Base-by-base conservation (phyloP, 35 echinoderm and acorn worm genomes). In the Heliocidaris tuberculata region DNA sequence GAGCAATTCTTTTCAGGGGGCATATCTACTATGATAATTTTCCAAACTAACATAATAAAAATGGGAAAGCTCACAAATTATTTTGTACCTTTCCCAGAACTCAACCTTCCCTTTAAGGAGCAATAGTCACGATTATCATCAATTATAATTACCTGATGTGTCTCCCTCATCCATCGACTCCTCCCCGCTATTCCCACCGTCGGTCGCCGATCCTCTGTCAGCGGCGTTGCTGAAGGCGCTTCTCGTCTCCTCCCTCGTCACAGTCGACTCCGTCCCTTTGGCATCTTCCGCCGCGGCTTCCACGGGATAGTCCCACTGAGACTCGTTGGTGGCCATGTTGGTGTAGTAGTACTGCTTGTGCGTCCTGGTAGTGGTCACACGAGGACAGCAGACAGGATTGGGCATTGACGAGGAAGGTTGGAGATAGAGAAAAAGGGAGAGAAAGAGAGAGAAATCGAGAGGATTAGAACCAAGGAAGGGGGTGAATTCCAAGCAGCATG, bases 261-360 rank as follows among this genome's bases (percentile, higher is more conserved):
- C 65, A 56, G 31, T 50, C 30, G 31, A 32, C 13, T 10, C 94
- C 95, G 16, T 92, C 49, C 31, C 52, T 94, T 92, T 88, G 93
- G 88, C 95, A 94, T 93, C 31, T 93, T 60, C 32, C 60, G 61
- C 29, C 31, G 94, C 94, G 27, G 96, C 97, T 31, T 99, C 96
- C 2, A 95, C 12, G 4, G 98, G 98, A 49, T 95, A 99, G 31
- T 99, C 98, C 98, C 98, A 99, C 92, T 99, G 98, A 7, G 98
- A 99, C 88, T 94, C 95, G 2, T 97, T 97, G 10, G 98, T 97
- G 2, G 88, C 35, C 31, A 93, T 96, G 94, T 96, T 95, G 94
- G 95, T 97, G 94, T 99, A 99, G 94, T 97, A 99, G 93, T 99
- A 99, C 94, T 97, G 95, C 93, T 97, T 99, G 96, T 99, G 96